A percentile compares a stretch with the other conserved stretches of the same genome.
Evolutionary conservation across 2,797 vertebrate species (phyloP).

Genomic region (Alauda arvensis): DNA sequence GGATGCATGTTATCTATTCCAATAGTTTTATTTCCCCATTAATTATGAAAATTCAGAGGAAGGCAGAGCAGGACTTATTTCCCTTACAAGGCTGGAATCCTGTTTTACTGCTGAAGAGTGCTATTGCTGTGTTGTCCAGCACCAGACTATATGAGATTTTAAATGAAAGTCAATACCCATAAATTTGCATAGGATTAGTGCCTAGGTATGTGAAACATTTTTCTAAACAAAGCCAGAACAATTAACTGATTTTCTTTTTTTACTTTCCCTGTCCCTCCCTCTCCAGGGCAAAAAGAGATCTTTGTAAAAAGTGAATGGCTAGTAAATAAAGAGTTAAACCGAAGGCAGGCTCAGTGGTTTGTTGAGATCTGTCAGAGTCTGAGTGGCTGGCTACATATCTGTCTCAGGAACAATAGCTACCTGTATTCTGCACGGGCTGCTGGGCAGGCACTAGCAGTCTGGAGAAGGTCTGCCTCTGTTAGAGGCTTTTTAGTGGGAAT

Average conservation of each 20-base stretch:
- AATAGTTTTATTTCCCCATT: background rate
- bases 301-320: conserved; percentile 60
- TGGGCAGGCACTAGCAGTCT: conserved; percentile 73
- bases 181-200: background rate
- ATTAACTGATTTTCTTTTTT: background rate
- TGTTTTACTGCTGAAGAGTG: background rate
- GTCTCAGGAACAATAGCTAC: conserved; percentile 83
- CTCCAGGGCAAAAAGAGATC: conserved; percentile 30
- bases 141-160: background rate
- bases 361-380: conserved; percentile 81
- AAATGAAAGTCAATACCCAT: background rate
- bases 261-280: background rate
- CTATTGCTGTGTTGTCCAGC: background rate
- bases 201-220: background rate
- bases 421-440: conserved; percentile 77
- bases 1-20: background rate
- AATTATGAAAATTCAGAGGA: background rate
- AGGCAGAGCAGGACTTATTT: background rate
- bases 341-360: conserved; percentile 78
- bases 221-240: background rate
- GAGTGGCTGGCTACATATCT: conserved; percentile 81
- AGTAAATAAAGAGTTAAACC: conserved; percentile 78
- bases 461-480: conserved; percentile 73
- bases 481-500: conserved; percentile 70
- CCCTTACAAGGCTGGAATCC: background rate